Base-by-base conservation (phyloP, 2,113 vertebrate genomes). In the Indri indri region DNA sequence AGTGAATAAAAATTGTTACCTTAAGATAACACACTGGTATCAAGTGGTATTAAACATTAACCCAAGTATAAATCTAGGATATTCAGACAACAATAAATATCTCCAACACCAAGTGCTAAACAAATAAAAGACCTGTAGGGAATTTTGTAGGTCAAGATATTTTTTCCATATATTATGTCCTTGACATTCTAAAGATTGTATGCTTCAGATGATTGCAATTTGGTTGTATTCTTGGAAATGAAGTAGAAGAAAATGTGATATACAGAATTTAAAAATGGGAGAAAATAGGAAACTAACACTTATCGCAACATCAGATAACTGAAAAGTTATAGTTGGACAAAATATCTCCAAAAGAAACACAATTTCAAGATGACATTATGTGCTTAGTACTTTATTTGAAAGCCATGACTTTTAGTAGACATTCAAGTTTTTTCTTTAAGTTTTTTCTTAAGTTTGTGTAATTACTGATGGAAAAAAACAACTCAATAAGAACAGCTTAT, bases 141-240 rank as follows among this genome's bases (percentile, higher is more conserved):
- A 88, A 63, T 81, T 90, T 94, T 94, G 52, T 13, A 50, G 66
- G 91, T 40, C 8, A 86, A 79, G 14, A 1, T 74, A 96, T 95
- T 96, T 94, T 32, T 63, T 71, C 5, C 13, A 57, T 42, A 30
- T 80, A 52, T 18, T 70, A 34, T 68, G 11, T 50, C 73, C 23
- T 91, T 96, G 42, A 91, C 40, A 91, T 83, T 94, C 79, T 95
- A 76, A 88, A 76, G 6, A 50, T 27, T 84, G 4, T 27, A 10
- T 71, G 20, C 37, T 94, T 94, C 57, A 85, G 27, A 65, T 37
- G 13, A 45, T 1, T 80, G 17, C 1, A 1, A 40, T n/a, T 71
- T 73, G 71, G 8, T 27, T 81, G 20, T 63, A 59, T 93, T 83
- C 40, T 89, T 91, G 50, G 45, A 40, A 88, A 92, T 54, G 22